Percentiles rank a stretch among this genome's conserved stretches.
Conservation (phyloP, 2,797 vertebrate genomes). For the Macropus fuliginosus region DNA sequence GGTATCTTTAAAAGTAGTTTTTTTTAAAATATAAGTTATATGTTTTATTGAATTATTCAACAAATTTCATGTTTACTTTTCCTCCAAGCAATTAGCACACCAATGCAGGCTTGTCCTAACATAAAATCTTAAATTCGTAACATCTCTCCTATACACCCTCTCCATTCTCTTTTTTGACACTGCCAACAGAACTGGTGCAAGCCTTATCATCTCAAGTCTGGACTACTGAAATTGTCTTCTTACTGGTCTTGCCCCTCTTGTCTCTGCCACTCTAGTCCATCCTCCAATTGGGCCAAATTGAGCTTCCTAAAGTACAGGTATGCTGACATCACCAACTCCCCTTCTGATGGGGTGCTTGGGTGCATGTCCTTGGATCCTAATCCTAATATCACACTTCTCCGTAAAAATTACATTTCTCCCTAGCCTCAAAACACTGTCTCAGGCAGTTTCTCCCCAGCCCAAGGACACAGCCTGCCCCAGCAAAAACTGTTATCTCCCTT, state of each 20-base stretch:
- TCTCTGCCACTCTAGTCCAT: background rate
- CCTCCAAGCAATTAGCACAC: background rate
- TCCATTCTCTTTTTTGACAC: background rate
- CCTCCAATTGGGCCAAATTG: background rate
- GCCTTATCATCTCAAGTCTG: background rate
- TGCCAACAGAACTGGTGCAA: background rate
- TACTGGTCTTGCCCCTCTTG: too few species aligned
- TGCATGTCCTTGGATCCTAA: too few species aligned
- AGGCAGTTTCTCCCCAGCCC: too few species aligned
- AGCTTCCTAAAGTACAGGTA: background rate
- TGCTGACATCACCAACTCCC: background rate
- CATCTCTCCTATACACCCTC: background rate
- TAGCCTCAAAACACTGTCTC: too few species aligned
- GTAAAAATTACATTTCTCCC: too few species aligned
- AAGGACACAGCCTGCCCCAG: too few species aligned
- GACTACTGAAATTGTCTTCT: background rate
- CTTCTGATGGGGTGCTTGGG: too few species aligned
- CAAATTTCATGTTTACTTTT: background rate
- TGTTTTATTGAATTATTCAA: background rate
- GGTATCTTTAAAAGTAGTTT: too few species aligned
- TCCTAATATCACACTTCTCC: too few species aligned
- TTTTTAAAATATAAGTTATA: background rate
- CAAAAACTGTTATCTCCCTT: too few species aligned
- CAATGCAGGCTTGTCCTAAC: too few species aligned
- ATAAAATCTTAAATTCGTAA: background rate